These are phyloP conservation scores for Equus przewalskii DNA, from an alignment of 2,113 vertebrate genomes.

Conservation along the genomic window DNA sequence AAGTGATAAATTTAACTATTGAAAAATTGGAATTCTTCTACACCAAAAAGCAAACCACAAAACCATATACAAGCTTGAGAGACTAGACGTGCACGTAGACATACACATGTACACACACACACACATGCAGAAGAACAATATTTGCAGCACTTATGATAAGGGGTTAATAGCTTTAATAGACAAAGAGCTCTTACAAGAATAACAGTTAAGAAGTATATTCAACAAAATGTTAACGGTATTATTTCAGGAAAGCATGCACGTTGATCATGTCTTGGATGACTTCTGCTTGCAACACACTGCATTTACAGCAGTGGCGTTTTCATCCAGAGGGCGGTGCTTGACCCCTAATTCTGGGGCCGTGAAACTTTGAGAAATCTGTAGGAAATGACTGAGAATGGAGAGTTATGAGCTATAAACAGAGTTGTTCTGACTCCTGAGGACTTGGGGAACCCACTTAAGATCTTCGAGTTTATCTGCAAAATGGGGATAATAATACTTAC, in stretches of 20 bases:
- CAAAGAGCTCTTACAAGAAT: not conserved
- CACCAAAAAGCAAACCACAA: not conserved
- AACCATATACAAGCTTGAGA: not conserved
- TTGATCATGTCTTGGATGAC: not conserved
- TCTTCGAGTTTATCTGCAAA: conserved; percentile 21
- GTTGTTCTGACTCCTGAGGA: not conserved
- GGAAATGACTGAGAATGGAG: not conserved
- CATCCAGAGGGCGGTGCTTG: not conserved
- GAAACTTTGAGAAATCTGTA: not conserved
- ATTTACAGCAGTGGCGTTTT: not conserved
- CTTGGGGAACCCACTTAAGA: not conserved
- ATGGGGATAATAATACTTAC: not conserved
- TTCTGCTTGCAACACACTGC: not conserved
- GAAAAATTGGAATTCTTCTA: not conserved
- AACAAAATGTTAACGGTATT: not conserved
- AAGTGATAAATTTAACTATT: not conserved
- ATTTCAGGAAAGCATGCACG: not conserved
- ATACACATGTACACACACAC: not conserved
- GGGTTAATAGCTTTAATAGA: not conserved
- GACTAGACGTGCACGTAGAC: not conserved
- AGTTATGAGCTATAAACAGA: not conserved
- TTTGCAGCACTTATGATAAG: not conserved
- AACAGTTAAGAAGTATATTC: not conserved
- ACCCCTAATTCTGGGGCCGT: not conserved
- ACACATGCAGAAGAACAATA: not conserved